phyloP scores from a whole-genome alignment of 2,797 vertebrate species.

The Anguilla anguilla region DNA sequence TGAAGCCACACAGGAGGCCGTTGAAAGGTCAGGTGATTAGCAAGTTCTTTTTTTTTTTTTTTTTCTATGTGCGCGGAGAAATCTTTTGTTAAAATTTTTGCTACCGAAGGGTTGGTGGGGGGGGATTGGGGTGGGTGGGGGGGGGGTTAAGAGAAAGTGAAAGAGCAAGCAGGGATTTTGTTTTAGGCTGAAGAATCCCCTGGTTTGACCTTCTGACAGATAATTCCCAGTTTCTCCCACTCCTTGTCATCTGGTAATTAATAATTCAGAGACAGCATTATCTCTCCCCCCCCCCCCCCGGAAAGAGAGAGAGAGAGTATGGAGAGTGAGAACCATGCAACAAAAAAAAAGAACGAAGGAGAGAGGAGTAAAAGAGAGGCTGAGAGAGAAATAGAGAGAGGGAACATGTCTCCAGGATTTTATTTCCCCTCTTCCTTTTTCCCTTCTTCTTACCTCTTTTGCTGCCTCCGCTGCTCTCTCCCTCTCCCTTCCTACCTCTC shows the following conservation, averaged over 20 bases:
- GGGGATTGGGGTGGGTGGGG: neutral
- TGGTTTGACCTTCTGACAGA: conserved; percentile 60
- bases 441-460: conserved; percentile 50
- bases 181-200: conserved; percentile 50
- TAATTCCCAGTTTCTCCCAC: conserved; percentile 58
- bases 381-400: conserved; percentile 13
- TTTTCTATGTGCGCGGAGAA: neutral
- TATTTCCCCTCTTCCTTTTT: conserved; percentile 40
- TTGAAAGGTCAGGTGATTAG: conserved; percentile 9
- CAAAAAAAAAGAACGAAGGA: neutral
- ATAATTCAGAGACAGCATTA: conserved; percentile 64
- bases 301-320: conserved; percentile 23
- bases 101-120: neutral
- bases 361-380: neutral
- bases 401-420: conserved; percentile 25
- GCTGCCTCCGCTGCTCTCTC: conserved; percentile 49
- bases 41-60: neutral
- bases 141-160: conserved; percentile 24
- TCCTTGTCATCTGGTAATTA: conserved; percentile 60
- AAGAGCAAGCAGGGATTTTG: conserved; percentile 42
- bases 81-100: neutral
- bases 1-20: neutral
- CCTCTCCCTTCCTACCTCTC: conserved; percentile 28
- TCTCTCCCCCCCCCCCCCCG: conserved; percentile 53
- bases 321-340: neutral